Conservation (phyloP, 1,140 invertebrate species). For the Nautilus pompilius region DNA sequence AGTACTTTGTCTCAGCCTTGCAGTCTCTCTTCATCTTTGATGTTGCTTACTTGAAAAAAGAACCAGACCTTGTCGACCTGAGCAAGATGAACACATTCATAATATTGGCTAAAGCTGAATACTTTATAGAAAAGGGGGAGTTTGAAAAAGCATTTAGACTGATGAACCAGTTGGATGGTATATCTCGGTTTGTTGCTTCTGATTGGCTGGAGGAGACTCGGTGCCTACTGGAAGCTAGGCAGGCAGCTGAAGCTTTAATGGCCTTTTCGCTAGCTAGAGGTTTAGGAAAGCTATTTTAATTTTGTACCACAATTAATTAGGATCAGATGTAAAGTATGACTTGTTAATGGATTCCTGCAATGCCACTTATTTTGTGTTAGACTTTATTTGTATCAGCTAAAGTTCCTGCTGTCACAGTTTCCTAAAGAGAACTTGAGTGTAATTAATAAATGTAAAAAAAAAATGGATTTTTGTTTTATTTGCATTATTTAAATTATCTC, state of each 20-base stretch:
- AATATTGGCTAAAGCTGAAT: constrained; percentile 82
- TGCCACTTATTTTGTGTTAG: too few species aligned
- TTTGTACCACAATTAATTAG: too few species aligned
- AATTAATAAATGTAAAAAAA: too few species aligned
- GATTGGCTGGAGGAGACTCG: constrained; percentile 86
- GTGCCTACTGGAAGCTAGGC: constrained; percentile 82
- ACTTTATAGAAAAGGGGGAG: constrained; percentile 74
- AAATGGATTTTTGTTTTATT: too few species aligned
- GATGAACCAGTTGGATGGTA: constrained; percentile 85
- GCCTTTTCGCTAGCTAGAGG: constrained; percentile 50
- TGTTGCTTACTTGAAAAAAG: constrained; percentile 55
- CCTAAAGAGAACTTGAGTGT: too few species aligned
- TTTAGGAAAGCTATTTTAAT: constrained; percentile 46
- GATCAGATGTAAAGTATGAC: too few species aligned
- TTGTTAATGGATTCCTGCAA: too few species aligned
- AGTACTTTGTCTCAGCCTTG: constrained; percentile 84
- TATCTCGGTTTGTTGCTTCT: constrained; percentile 72
- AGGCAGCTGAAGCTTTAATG: constrained; percentile 78
- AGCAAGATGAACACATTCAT: constrained; percentile 77
- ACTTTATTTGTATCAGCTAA: too few species aligned
- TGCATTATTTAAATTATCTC: too few species aligned
- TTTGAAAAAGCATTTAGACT: constrained; percentile 81
- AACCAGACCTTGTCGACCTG: constrained; percentile 51
- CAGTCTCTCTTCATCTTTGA: constrained; percentile 64
- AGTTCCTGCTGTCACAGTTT: too few species aligned